Evolutionary conservation across 2,113 vertebrate genomes (phyloP).

Genomic region (Amblyornis subalaris): DNA sequence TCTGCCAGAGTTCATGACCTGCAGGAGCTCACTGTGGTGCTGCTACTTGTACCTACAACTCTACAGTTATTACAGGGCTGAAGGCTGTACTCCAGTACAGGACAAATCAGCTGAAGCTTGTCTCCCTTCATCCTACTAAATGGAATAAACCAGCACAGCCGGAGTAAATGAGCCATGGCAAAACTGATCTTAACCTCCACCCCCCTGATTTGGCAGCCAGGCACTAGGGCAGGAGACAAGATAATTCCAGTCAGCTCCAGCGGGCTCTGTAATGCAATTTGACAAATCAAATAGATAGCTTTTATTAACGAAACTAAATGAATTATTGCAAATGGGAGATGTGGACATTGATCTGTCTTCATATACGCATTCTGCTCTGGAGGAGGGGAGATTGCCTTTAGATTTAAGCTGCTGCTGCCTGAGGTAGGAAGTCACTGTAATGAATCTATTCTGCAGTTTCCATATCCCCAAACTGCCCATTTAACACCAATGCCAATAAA

Average conservation of each 20-base stretch:
- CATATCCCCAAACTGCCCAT: background rate
- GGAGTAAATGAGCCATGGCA: slow-evolving; percentile 42
- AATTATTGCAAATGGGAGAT: slow-evolving; percentile 39
- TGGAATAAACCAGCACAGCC: slow-evolving; percentile 18
- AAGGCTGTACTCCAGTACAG: background rate
- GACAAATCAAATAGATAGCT: slow-evolving; percentile 27
- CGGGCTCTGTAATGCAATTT: slow-evolving; percentile 9
- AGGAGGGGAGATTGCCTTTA: background rate
- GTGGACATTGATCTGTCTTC: slow-evolving; percentile 47
- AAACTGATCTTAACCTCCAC: slow-evolving; percentile 41
- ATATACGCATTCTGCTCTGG: background rate
- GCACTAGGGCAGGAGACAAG: slow-evolving; percentile 2
- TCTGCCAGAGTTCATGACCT: background rate
- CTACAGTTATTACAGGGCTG: background rate
- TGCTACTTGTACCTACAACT: background rate
- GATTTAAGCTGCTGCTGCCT: background rate
- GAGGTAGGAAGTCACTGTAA: background rate
- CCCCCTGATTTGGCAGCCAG: slow-evolving; percentile 13
- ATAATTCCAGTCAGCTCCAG: slow-evolving; percentile 33
- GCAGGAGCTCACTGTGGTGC: background rate
- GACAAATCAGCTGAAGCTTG: background rate
- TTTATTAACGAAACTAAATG: slow-evolving; percentile 46
- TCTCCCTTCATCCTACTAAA: slow-evolving; percentile 12
- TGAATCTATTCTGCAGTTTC: background rate
- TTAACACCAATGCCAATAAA: background rate